A percentile compares a stretch with the other conserved stretches of the same genome.
phyloP scores from a whole-genome alignment of 2,888 invertebrate species.

The Catonia carolina region DNA sequence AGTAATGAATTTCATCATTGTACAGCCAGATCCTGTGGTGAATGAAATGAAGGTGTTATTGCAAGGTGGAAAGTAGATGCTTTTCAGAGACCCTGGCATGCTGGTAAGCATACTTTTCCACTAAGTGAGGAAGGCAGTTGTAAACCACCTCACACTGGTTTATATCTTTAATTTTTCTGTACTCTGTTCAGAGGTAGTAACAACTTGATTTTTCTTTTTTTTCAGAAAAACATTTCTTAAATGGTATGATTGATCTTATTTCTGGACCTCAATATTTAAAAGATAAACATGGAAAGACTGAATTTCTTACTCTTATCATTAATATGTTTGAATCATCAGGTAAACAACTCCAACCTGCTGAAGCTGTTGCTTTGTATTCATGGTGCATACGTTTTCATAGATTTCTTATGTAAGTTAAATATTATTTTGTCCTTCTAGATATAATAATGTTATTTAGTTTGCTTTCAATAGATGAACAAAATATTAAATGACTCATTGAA shows the following conservation, averaged over 20 bases:
- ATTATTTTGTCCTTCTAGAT: neutral
- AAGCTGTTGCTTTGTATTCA: conserved; percentile 12
- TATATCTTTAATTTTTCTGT: neutral
- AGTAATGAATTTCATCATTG: too few species aligned
- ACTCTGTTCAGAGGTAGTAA: too few species aligned
- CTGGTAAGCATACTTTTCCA: too few species aligned
- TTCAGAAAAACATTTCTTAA: conserved; percentile 3
- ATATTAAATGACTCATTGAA: too few species aligned
- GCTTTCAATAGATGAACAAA: too few species aligned
- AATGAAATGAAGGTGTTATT: too few species aligned
- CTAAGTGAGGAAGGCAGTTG: too few species aligned
- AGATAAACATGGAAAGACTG: conserved; percentile 10
- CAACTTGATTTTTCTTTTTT: neutral
- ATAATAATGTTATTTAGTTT: neutral
- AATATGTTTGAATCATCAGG: conserved; percentile 26
- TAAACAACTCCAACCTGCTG: conserved; percentile 4
- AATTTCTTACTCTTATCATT: conserved; percentile 26
- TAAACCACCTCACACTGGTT: too few species aligned
- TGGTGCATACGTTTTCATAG: conserved; percentile 19
- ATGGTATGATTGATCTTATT: conserved; percentile 11
- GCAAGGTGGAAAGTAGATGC: too few species aligned
- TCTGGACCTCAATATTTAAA: conserved; percentile 20
- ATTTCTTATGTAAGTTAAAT: neutral
- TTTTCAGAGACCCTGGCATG: too few species aligned
- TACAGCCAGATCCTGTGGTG: too few species aligned